Conservation (phyloP, 2,797 vertebrate genomes). For the Sebastes taczanowskii region DNA sequence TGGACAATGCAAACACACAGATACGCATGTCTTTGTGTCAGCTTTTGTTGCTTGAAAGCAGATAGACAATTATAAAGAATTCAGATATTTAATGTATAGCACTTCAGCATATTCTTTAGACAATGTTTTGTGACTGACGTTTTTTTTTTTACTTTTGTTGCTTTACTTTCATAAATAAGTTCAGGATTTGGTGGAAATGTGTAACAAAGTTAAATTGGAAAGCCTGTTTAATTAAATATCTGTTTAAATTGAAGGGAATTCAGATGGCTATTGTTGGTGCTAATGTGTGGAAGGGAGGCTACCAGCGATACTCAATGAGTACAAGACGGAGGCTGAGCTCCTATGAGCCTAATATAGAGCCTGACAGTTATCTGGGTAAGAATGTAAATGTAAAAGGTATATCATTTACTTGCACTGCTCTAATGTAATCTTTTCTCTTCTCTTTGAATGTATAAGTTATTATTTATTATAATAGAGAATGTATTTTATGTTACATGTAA, state of each 20-base stretch:
- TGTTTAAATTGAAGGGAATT: slow-evolving; percentile 27
- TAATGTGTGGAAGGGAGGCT: slow-evolving; percentile 78
- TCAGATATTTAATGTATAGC: not conserved
- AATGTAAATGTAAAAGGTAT: not conserved
- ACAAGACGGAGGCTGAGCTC: fast-evolving
- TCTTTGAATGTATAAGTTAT: not conserved
- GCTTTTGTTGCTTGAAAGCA: not conserved
- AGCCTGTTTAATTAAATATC: not conserved
- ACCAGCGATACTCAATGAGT: not conserved
- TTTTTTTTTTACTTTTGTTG: not conserved
- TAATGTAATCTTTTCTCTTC: not conserved
- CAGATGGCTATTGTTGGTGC: slow-evolving; percentile 73
- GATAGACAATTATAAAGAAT: not conserved
- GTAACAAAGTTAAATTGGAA: not conserved
- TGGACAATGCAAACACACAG: not conserved
- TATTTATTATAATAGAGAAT: not conserved
- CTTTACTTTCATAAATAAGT: not conserved
- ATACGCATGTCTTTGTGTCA: not conserved
- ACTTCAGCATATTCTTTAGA: not conserved
- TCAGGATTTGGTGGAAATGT: not conserved
- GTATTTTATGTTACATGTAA: not conserved
- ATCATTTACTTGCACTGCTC: not conserved
- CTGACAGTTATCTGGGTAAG: slow-evolving; percentile 81
- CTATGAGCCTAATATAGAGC: not conserved
- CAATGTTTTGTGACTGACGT: not conserved